Percentiles rank a stretch among this genome's conserved stretches.
These are phyloP conservation scores for Leptopilina drosophilae DNA, from an alignment of 2,888 invertebrate species.

Conservation along the genomic window DNA sequence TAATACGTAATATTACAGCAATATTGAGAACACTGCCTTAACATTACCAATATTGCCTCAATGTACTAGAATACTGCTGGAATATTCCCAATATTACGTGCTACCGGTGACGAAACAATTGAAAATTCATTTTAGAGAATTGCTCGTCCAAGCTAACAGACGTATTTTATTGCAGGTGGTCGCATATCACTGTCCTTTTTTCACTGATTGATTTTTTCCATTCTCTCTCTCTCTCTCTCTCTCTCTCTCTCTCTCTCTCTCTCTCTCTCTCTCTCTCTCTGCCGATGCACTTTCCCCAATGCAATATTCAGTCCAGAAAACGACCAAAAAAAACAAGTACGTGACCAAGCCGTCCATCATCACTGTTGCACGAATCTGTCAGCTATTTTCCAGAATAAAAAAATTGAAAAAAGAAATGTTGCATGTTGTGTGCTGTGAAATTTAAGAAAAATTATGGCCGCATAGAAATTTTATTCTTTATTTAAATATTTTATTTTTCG, in stretches of 20 bases:
- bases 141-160: constrained; percentile 47
- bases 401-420: neutral
- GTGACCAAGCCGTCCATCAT: constrained; percentile 75
- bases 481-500: no score
- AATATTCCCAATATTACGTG: no score
- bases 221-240: constrained; percentile 50
- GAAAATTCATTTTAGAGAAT: constrained; percentile 41
- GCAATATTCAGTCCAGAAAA: constrained; percentile 74
- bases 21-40: no score
- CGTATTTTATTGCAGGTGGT: constrained; percentile 66
- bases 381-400: constrained; percentile 51
- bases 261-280: constrained; percentile 57
- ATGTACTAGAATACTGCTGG: no score
- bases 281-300: constrained; percentile 61
- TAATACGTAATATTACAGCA: no score
- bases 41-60: no score
- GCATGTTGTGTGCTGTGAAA: neutral
- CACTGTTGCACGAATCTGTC: constrained; percentile 63
- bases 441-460: neutral
- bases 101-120: neutral
- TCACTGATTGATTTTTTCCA: constrained; percentile 24
- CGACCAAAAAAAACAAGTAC: constrained; percentile 62
- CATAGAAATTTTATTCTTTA: neutral
- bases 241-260: constrained; percentile 51
- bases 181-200: constrained; percentile 49